Conservation (phyloP, 2,888 invertebrate genomes). For the Cryptocephalus primarius region DNA sequence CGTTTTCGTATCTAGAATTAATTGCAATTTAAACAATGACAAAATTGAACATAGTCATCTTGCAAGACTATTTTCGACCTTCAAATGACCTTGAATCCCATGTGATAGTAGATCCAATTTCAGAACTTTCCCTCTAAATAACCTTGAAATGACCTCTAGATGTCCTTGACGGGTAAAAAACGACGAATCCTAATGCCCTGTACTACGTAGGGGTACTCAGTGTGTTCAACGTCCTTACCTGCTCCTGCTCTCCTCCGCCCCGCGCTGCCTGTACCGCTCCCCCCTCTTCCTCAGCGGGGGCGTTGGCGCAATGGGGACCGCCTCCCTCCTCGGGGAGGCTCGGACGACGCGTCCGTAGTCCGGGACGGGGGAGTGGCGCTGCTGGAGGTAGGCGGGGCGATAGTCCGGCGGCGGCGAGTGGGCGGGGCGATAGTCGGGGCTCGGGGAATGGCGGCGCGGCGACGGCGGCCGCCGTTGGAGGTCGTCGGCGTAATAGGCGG, state of each 20-base stretch:
- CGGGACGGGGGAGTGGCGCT: conserved; percentile 13
- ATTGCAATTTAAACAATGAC: too few species aligned
- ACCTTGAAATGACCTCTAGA: too few species aligned
- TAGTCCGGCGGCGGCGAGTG: conserved; percentile 23
- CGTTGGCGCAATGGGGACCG: conserved; percentile 40
- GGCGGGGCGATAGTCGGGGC: conserved; percentile 18
- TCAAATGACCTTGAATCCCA: not conserved
- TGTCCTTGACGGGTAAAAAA: too few species aligned
- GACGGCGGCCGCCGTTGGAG: conserved; percentile 9
- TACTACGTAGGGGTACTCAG: too few species aligned
- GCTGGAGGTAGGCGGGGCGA: conserved; percentile 18
- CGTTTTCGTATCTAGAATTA: conserved; percentile 12
- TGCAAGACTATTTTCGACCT: too few species aligned
- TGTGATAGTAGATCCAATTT: too few species aligned
- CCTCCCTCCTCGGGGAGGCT: conserved; percentile 21
- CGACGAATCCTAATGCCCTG: too few species aligned
- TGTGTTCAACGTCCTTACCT: too few species aligned
- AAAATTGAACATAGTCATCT: too few species aligned
- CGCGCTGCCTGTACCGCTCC: conserved; percentile 31
- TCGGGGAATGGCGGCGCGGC: conserved; percentile 17
- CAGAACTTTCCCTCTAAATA: too few species aligned
- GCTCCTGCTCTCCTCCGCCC: conserved; percentile 24
- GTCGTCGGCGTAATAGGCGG: conserved; percentile 9
- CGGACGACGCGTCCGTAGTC: conserved; percentile 17
- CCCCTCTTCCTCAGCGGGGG: conserved; percentile 56